Base-by-base conservation (phyloP, 2,888 invertebrate species). In the Helicoverpa assulta region DNA sequence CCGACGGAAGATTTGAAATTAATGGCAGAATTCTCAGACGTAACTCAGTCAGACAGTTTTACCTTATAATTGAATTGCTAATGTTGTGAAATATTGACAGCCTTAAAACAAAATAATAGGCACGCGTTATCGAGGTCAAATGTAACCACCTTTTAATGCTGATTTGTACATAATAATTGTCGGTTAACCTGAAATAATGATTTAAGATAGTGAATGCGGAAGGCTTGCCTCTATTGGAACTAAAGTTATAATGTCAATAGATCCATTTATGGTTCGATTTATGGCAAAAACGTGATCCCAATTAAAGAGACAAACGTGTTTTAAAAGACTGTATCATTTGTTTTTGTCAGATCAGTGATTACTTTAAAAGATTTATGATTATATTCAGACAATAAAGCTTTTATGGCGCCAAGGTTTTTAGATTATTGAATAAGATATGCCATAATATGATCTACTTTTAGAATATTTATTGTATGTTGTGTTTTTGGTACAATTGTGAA, bases 241-340 rank as follows among this genome's bases (percentile, higher is more conserved):
- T 14, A 57, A 54, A 54, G 40, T 52, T 65, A 43, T 59, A 56
- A 65, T 79, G 76, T 74, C 64, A 69, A 62, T 43, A 62, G 50
- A 50, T 55, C 62, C 26, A 53, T 62, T 55, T 18, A 47, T 52
- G 19, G 53, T 8, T 0, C 18, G 14, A 79, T 70, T 75, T 77
- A 77, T 70, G 50, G 16, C 10, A 19, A 66, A 58, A 67, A 40
- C 60, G 60, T 64, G 21, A 47, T 51, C 16, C 18, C 60, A 55
- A 73, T 61, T 53, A 63, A 18, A 65, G 47, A 53, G 54, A 67
- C 47, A 64, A 61, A 76, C 63, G 50, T 62, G 67, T 71, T 76
- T 67, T 55, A 61, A 65, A 80, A 51, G 67, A 72, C 47, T 26
- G 10, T 61, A n/a, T 65, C 63, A 76, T 80, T 78, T 67, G 47